Evolutionary conservation across 1,140 invertebrate genomes (phyloP).

Genomic region (Neuroterus valhalla): DNA sequence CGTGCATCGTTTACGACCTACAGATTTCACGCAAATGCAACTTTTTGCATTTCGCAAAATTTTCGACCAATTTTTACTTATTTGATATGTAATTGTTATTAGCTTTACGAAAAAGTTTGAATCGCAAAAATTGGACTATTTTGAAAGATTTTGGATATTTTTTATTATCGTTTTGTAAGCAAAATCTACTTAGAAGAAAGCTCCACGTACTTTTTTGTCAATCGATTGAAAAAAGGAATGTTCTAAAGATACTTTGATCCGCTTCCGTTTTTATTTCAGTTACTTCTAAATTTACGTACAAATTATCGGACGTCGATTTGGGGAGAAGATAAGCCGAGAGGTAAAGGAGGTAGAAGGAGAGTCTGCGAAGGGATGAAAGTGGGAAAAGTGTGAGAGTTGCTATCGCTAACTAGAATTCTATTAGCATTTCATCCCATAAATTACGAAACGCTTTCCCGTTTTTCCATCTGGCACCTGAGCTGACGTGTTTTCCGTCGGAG

Average conservation of each 20-base stretch:
- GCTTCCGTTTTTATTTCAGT: constrained; percentile 57
- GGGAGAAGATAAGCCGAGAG: constrained; percentile 18
- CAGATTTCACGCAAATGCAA: no score
- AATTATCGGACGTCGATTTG: constrained; percentile 47
- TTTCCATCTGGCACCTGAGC: constrained; percentile 25
- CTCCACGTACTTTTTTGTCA: background rate
- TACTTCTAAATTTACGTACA: constrained; percentile 56
- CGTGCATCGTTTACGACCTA: no score
- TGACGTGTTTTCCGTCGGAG: constrained; percentile 38
- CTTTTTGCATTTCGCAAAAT: no score
- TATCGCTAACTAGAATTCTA: constrained; percentile 57
- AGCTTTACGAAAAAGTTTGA: no score
- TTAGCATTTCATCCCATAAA: constrained; percentile 60
- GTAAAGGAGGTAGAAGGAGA: background rate
- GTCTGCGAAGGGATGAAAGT: background rate
- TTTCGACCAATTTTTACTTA: no score
- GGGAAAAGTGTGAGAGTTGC: constrained; percentile 14
- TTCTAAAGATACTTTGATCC: background rate
- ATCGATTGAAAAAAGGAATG: constrained; percentile 1
- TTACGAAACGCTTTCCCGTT: constrained; percentile 35
- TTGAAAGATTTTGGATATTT: no score
- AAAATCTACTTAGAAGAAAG: no score
- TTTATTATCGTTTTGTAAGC: no score
- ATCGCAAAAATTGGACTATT: no score
- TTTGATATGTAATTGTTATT: no score